Conservation (phyloP, 2,888 invertebrate genomes). For the Cremastinae sp. region DNA sequence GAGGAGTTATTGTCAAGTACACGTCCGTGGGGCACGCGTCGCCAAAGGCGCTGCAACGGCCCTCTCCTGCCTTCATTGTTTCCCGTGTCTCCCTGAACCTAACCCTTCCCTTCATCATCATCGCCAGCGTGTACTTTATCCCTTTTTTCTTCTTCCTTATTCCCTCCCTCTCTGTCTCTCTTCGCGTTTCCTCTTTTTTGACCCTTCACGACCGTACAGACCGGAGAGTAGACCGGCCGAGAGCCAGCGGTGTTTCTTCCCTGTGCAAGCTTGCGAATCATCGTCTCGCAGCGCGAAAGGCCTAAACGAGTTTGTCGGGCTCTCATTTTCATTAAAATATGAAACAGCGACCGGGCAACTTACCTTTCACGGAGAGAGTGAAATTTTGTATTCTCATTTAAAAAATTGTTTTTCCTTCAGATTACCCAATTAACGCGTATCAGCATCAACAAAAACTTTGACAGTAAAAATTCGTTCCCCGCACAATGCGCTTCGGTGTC, state of each 20-base stretch:
- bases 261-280: slow-evolving; percentile 55
- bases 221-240: slow-evolving; percentile 20
- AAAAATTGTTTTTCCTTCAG: too few relatives aligned
- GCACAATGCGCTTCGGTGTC: neutral
- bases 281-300: slow-evolving; percentile 73
- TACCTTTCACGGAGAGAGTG: neutral
- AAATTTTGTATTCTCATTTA: too few relatives aligned
- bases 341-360: slow-evolving; percentile 70
- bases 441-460: too few relatives aligned
- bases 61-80: slow-evolving; percentile 79
- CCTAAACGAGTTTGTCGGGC: slow-evolving; percentile 74
- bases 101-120: slow-evolving; percentile 63
- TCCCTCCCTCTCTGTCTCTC: slow-evolving; percentile 46
- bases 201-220: slow-evolving; percentile 33
- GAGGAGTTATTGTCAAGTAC: slow-evolving; percentile 72
- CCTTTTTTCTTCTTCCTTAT: slow-evolving; percentile 60
- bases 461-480: too few relatives aligned
- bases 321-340: slow-evolving; percentile 79
- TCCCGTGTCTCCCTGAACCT: slow-evolving; percentile 70
- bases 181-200: slow-evolving; percentile 28
- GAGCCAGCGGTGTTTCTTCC: slow-evolving; percentile 48
- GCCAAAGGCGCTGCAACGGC: slow-evolving; percentile 78
- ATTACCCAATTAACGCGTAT: too few relatives aligned
- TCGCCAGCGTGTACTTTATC: slow-evolving; percentile 64
- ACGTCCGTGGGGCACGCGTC: slow-evolving; percentile 76